Percentiles rank a stretch among this genome's conserved stretches.
Conservation (phyloP, 2,113 vertebrate genomes). For the Pithys albifrons region DNA sequence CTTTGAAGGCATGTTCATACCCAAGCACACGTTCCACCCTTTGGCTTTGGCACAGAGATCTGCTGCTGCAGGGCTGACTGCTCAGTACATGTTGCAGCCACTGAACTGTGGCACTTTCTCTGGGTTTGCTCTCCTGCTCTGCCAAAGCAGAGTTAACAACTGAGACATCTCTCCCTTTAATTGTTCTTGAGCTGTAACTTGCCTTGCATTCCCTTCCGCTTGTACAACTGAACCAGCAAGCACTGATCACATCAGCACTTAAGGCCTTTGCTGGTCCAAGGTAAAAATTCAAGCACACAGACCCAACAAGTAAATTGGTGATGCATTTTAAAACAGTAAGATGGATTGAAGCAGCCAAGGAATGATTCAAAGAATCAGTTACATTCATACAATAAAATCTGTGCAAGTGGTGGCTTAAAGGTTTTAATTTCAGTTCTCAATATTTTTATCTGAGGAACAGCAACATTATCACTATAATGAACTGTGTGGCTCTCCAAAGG, state of each 20-base stretch:
- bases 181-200: background rate
- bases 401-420: background rate
- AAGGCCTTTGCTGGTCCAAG: background rate
- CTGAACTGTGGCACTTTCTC: background rate
- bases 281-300: background rate
- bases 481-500: background rate
- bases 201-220: background rate
- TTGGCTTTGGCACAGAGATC: background rate
- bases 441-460: background rate
- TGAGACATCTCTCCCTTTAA: background rate
- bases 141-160: background rate
- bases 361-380: background rate
- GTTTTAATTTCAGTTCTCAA: background rate
- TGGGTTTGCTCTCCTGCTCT: background rate
- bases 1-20: background rate
- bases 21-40: rapidly evolving
- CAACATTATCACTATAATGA: background rate
- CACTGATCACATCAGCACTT: background rate
- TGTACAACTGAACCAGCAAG: background rate
- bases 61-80: background rate
- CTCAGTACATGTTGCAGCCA: rapidly evolving
- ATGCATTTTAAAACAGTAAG: background rate
- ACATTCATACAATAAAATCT: background rate
- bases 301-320: background rate
- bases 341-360: background rate